These are phyloP conservation scores for Myathropa florea DNA, from an alignment of 2,888 invertebrate species.

Conservation along the genomic window DNA sequence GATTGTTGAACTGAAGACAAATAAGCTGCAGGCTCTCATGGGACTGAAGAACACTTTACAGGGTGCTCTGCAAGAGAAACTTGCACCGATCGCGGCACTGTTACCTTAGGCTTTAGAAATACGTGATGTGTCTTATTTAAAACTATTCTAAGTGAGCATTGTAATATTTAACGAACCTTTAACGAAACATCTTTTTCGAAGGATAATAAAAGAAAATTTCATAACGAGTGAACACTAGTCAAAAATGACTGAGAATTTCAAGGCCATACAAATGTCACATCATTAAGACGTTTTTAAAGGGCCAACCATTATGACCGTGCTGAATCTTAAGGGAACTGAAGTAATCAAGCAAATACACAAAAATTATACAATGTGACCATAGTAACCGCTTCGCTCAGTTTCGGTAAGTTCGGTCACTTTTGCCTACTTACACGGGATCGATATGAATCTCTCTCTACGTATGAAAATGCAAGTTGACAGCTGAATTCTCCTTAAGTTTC, in stretches of 20 bases:
- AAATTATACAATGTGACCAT: too few species aligned
- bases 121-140: conserved; percentile 13
- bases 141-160: not conserved
- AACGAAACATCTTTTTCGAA: conserved; percentile 18
- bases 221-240: not conserved
- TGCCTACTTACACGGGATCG: too few species aligned
- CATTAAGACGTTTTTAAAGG: not conserved
- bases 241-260: not conserved
- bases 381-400: too few species aligned
- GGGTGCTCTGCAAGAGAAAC: conserved; percentile 38
- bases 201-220: not conserved
- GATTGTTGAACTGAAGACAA: conserved; percentile 39
- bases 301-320: too few species aligned
- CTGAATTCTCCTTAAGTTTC: too few species aligned
- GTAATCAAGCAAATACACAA: too few species aligned
- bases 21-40: conserved; percentile 36
- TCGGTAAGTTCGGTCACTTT: too few species aligned
- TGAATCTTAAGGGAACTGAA: too few species aligned
- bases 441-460: too few species aligned
- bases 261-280: not conserved
- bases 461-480: too few species aligned
- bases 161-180: not conserved
- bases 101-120: conserved; percentile 28
- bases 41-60: conserved; percentile 34
- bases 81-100: conserved; percentile 54